These are phyloP conservation scores for Phenganax marumi DNA, from an alignment of 92 coral and sea anemone species.

Conservation along the genomic window DNA sequence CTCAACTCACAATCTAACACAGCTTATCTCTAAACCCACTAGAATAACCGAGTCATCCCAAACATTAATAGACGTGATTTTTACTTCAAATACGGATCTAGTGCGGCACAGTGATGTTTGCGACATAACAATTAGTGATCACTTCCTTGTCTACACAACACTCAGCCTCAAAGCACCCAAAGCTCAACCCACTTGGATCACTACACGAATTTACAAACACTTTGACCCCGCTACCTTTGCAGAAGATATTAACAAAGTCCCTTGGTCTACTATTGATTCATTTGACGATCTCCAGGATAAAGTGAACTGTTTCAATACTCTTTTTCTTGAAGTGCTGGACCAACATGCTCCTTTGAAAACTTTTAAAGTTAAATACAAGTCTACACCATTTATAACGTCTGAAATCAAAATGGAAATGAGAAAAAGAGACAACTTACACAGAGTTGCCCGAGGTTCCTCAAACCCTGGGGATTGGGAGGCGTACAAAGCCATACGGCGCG, in stretches of 20 bases:
- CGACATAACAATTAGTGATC: slow-evolving; percentile 47
- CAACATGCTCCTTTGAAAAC: slow-evolving; percentile 63
- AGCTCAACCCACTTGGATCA: slow-evolving; percentile 35
- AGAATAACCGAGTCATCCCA: slow-evolving; percentile 22
- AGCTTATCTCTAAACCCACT: slow-evolving; percentile 45
- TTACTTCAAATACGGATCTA: neutral
- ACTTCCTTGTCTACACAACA: slow-evolving; percentile 43
- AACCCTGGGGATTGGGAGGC: slow-evolving; percentile 40
- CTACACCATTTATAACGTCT: slow-evolving; percentile 33
- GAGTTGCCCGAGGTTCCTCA: slow-evolving; percentile 3
- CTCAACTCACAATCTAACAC: slow-evolving; percentile 27
- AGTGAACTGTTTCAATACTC: slow-evolving; percentile 13
- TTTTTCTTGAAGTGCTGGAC: slow-evolving; percentile 52
- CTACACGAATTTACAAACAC: slow-evolving; percentile 47
- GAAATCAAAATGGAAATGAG: slow-evolving; percentile 13
- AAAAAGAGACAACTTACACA: neutral
- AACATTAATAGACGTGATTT: slow-evolving; percentile 30
- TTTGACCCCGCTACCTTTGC: slow-evolving; percentile 33
- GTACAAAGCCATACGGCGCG: slow-evolving; percentile 31
- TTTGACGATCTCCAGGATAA: slow-evolving; percentile 18
- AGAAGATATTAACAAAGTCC: slow-evolving; percentile 45
- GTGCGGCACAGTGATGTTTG: slow-evolving; percentile 13
- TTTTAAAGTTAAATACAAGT: slow-evolving; percentile 46
- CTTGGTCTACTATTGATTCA: slow-evolving; percentile 50
- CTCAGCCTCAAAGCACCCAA: slow-evolving; percentile 44